Conservation (phyloP, 2,888 invertebrate species). For the Anoplius nigerrimus region DNA sequence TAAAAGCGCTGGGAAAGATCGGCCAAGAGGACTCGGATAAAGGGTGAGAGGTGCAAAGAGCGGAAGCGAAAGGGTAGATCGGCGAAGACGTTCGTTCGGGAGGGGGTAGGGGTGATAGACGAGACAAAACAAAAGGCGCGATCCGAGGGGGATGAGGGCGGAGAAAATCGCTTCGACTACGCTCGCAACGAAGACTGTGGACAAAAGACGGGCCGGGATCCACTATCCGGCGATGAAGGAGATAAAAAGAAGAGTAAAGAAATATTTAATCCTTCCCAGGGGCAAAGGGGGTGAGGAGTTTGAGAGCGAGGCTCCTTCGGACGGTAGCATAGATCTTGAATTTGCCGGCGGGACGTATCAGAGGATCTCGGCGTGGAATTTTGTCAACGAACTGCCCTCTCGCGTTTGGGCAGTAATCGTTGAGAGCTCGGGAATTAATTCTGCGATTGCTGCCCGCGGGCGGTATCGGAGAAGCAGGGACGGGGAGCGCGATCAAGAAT, state of each 20-base stretch:
- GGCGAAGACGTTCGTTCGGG: constrained; percentile 38
- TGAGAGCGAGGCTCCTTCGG: too few species aligned
- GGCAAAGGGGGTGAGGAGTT: neutral
- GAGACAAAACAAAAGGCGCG: constrained; percentile 42
- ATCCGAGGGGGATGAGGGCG: constrained; percentile 14
- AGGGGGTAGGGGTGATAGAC: constrained; percentile 22
- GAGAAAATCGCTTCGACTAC: constrained; percentile 7
- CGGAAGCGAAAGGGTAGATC: constrained; percentile 2
- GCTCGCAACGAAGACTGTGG: too few species aligned
- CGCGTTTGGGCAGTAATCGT: too few species aligned
- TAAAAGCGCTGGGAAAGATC: constrained; percentile 24
- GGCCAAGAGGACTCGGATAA: constrained; percentile 8
- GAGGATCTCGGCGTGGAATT: too few species aligned
- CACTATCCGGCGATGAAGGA: neutral
- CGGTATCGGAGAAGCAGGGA: too few species aligned
- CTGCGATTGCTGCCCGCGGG: too few species aligned
- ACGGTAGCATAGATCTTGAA: too few species aligned
- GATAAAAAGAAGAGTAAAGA: constrained; percentile 2
- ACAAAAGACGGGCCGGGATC: too few species aligned
- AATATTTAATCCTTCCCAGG: neutral
- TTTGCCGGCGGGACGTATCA: too few species aligned
- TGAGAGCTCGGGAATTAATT: too few species aligned
- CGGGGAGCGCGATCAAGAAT: too few species aligned
- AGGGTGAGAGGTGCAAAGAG: neutral
- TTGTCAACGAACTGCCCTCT: too few species aligned